These are phyloP conservation scores for Torymus texanus DNA, from an alignment of 2,888 invertebrate genomes.

Conservation along the genomic window DNA sequence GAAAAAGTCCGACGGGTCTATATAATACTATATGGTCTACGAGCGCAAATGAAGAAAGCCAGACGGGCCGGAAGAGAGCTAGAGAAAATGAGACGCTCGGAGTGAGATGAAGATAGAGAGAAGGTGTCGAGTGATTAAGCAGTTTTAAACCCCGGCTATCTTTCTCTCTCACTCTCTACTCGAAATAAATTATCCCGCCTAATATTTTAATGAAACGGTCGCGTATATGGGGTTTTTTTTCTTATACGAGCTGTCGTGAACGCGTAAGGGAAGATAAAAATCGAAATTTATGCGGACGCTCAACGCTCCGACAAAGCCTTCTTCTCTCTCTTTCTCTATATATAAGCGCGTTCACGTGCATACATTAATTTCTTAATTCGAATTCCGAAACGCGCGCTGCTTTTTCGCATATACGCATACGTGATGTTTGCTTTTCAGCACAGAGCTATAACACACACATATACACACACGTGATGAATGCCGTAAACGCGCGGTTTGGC, in stretches of 20 bases:
- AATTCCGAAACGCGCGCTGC: constrained; percentile 18
- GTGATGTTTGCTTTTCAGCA: constrained; percentile 44
- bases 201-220: constrained; percentile 52
- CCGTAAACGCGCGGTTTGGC: constrained; percentile 3
- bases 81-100: background rate
- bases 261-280: constrained; percentile 22
- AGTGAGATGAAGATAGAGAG: background rate
- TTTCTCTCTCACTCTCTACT: constrained; percentile 17
- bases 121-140: constrained; percentile 54
- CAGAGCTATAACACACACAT: background rate
- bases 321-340: background rate
- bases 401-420: background rate
- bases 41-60: constrained; percentile 9
- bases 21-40: background rate
- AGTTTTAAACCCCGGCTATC: constrained; percentile 42
- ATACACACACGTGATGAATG: constrained; percentile 30
- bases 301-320: constrained; percentile 2
- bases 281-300: constrained; percentile 38
- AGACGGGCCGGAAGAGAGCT: background rate
- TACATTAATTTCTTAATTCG: constrained; percentile 47
- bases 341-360: background rate
- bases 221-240: constrained; percentile 10
- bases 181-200: constrained; percentile 47
- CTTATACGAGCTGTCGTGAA: constrained; percentile 13
- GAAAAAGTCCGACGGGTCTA: constrained; percentile 23